phyloP scores from a whole-genome alignment of 23 tunicate species.

The Clavelina lepadiformis region DNA sequence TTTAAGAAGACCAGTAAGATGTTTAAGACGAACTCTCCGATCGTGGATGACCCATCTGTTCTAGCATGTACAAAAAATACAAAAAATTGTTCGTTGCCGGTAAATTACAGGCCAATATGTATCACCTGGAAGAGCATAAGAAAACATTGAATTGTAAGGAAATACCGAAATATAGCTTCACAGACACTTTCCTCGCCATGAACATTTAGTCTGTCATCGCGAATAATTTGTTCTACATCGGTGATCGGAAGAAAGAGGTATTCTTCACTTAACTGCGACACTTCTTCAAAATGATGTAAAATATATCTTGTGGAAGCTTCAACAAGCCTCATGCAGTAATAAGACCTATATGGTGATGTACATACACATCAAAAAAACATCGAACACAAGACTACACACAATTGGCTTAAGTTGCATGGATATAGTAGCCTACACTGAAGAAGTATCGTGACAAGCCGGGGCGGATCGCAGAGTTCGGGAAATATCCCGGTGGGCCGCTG shows the following conservation, averaged over 20 bases:
- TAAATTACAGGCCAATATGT: background rate
- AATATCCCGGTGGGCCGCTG: no score
- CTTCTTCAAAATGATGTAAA: constrained; percentile 64
- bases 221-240: constrained; percentile 46
- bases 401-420: no score
- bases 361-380: no score
- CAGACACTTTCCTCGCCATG: constrained; percentile 78
- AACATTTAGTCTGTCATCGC: constrained; percentile 81
- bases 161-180: constrained; percentile 71
- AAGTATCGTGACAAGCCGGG: no score
- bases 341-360: constrained; percentile 71
- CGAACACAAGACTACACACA: no score
- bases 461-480: no score
- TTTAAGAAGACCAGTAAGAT: constrained; percentile 32
- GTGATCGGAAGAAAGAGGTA: constrained; percentile 46
- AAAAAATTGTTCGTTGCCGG: background rate
- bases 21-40: constrained; percentile 38
- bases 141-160: background rate
- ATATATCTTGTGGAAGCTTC: constrained; percentile 62
- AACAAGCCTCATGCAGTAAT: constrained; percentile 38
- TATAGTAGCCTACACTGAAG: no score
- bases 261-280: constrained; percentile 63
- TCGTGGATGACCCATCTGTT: constrained; percentile 72
- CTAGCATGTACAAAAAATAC: background rate
- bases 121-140: background rate